Conservation (phyloP, 2,888 invertebrate genomes). For the Hypercompe scribonia region DNA sequence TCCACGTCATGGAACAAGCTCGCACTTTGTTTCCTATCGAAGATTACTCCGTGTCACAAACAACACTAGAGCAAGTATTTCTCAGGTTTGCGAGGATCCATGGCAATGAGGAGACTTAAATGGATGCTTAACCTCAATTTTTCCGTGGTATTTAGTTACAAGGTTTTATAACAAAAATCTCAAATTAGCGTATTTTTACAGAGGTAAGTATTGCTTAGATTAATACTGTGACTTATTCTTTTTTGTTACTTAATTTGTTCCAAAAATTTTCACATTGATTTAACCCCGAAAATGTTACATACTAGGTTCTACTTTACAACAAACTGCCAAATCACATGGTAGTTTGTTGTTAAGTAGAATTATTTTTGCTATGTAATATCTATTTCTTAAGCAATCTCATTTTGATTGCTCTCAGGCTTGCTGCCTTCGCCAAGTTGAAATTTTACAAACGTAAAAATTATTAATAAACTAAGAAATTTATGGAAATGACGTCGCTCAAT, state of each 20-base stretch:
- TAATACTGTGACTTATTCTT: background rate
- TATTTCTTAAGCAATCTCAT: background rate
- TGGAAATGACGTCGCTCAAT: no score
- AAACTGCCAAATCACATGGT: background rate
- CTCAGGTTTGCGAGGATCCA: conserved; percentile 86
- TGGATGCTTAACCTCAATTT: background rate
- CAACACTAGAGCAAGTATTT: conserved; percentile 93
- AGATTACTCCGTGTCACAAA: conserved; percentile 93
- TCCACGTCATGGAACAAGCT: conserved; percentile 88
- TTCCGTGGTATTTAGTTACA: conserved; percentile 8
- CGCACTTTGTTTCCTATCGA: conserved; percentile 87
- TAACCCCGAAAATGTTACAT: background rate
- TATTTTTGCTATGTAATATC: background rate
- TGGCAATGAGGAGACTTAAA: conserved; percentile 45
- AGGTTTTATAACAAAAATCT: conserved; percentile 22
- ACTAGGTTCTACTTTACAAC: background rate
- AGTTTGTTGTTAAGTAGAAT: background rate
- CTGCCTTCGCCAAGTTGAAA: no score
- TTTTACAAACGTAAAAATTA: no score
- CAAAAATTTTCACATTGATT: background rate
- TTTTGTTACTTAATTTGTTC: background rate
- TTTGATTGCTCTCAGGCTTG: background rate
- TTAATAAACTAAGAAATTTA: no score
- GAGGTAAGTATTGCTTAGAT: background rate
- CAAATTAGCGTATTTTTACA: background rate